Evolutionary conservation across 2,113 vertebrate species (phyloP), one percentile per base, ranked within the genome.

Genomic region (Fregetta grallaria): DNA sequence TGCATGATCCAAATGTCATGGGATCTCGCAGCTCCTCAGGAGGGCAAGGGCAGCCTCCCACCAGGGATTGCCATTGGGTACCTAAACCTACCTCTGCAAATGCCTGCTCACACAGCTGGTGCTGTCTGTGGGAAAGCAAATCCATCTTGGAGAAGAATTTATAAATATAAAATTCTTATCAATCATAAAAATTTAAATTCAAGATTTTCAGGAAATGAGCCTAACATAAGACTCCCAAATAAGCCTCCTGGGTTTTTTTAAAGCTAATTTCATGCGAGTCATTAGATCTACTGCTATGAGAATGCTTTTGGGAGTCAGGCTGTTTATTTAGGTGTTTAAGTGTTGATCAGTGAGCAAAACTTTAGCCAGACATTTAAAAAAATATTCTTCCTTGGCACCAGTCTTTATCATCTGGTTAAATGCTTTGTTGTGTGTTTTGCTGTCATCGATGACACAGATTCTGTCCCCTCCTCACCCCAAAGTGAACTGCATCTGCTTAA

Each of bases 41-140:
- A 25, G 3, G 30, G 7, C n/a, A 44, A 42, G 21, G 27, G 15
- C 55, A 49, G 62, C 17, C 12, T 55, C 47, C 26, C 42, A 67
- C 18, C 6, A 52, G 42, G 34, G 34, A 25, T 26, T 1, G 1
- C 29, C 18, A 11, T 4, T 0, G 0, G n/a, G 34, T 18, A 36
- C 25, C 49, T 14, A 23, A 36, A 36, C 18, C 55, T 55, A 55
- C 27, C 32, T 25, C 82, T 55, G n/a, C 50, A 56, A 76, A 56
- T 1, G 3, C 15, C 25, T 70, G n/a, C 61, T 84, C 21, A 40
- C 63, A 49, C 23, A 45, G 13, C 55, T 58, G 27, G 23, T 36
- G 30, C 38, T 58, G 61, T 32, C n/a, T 44, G 34, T 9, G 65
- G 32, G 65, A 77, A 88, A 67, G 38, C 27, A 68, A 47, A 16